These are phyloP conservation scores for Ptyas mucosa DNA, from an alignment of 2,113 vertebrate species.

Conservation along the genomic window DNA sequence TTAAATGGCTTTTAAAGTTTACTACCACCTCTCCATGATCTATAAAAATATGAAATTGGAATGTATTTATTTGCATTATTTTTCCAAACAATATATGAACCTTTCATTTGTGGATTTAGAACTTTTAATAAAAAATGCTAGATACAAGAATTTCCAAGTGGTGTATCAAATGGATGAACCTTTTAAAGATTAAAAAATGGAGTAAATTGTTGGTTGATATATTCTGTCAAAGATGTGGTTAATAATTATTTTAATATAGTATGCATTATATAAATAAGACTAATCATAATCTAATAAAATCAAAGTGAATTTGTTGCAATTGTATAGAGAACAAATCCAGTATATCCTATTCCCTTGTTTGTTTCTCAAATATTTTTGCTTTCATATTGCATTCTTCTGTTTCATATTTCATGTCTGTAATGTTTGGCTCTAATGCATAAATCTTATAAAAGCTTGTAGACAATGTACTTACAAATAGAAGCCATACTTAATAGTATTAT, in stretches of 20 bases:
- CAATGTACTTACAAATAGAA: not conserved
- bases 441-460: not conserved
- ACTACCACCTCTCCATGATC: not conserved
- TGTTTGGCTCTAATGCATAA: not conserved
- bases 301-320: not conserved
- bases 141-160: not conserved
- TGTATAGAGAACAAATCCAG: not conserved
- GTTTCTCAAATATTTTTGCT: not conserved
- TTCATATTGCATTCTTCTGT: not conserved
- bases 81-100: not conserved
- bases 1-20: not conserved
- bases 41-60: not conserved
- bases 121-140: not conserved
- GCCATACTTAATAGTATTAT: not conserved
- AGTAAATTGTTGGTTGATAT: not conserved
- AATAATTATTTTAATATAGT: not conserved
- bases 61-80: not conserved
- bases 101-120: not conserved
- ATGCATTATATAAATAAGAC: not conserved
- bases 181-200: not conserved
- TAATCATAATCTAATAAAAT: not conserved
- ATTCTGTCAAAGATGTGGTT: not conserved
- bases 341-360: not conserved
- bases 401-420: not conserved
- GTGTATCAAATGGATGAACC: not conserved